Percentiles rank a stretch among this genome's conserved stretches.
Evolutionary conservation across 1,140 invertebrate genomes (phyloP).

Genomic region (Macrocentrus cingulum): DNA sequence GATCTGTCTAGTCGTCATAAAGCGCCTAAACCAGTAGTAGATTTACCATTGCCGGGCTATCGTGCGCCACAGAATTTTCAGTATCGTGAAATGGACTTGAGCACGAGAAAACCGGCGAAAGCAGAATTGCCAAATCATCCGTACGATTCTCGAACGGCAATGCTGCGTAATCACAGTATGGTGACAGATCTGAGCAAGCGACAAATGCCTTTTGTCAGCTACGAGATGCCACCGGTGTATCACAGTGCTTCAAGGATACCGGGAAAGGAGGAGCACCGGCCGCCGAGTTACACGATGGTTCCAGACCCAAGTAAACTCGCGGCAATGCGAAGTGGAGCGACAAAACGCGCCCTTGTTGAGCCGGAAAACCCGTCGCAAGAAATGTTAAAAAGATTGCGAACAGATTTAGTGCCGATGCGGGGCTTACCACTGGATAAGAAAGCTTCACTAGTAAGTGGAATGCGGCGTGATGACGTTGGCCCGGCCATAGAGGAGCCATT

Average conservation of each 20-base stretch:
- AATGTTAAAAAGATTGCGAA: conserved; percentile 46
- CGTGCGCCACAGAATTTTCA: conserved; percentile 49
- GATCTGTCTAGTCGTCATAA: conserved; percentile 56
- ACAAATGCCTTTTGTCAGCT: conserved; percentile 43
- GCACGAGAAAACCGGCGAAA: conserved; percentile 46
- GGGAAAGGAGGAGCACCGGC: conserved; percentile 47
- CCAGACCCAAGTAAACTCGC: conserved; percentile 53
- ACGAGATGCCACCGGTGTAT: conserved; percentile 46
- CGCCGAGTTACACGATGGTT: conserved; percentile 51
- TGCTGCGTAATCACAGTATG: conserved; percentile 52
- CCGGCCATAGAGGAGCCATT: conserved; percentile 75
- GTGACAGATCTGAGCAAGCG: conserved; percentile 53
- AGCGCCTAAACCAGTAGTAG: conserved; percentile 36
- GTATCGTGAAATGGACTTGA: conserved; percentile 54
- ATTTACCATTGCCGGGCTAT: conserved; percentile 35
- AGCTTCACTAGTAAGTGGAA: conserved; percentile 27
- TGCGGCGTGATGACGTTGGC: conserved; percentile 57
- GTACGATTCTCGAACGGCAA: conserved; percentile 45
- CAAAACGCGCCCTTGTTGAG: conserved; percentile 49
- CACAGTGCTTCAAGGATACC: conserved; percentile 37
- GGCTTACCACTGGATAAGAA: conserved; percentile 42
- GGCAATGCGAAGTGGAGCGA: conserved; percentile 37
- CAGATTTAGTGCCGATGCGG: conserved; percentile 46
- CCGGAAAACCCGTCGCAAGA: conserved; percentile 38
- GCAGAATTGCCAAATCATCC: conserved; percentile 37